Evolutionary conservation across 2,797 vertebrate species (phyloP), one percentile per base, ranked within the genome.

Genomic region (Lagocephalus sceleratus): DNA sequence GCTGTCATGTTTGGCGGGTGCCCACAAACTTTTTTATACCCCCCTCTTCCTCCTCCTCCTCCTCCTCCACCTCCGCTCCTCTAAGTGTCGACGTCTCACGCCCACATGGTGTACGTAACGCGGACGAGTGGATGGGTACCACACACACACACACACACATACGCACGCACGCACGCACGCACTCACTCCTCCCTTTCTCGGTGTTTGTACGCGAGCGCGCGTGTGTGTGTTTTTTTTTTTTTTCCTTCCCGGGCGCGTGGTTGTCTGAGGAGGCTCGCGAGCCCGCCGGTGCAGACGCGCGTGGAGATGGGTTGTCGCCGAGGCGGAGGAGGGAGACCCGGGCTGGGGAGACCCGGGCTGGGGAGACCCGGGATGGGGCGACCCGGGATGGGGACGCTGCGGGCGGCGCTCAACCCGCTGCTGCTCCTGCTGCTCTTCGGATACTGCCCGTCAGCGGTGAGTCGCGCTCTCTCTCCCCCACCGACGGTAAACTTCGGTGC

Each of bases 401-500:
- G 89, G 84, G 75, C 32, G 78, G 87, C 93, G 22, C 89, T 94
- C 91, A 92, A 93, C 76, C 92, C 93, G 70, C 84, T 95, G 79
- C 88, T 95, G 72, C 81, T 95, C 47, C 87, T 93, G 81, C 81
- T 94, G 79, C 85, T 95, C 51, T 89, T 93, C 66, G 92, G 91
- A 70, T 91, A 89, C 79, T 91, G 92, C 51, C 93, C 93, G 54
- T 92, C 94, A 49, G 91, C 87, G 94, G 95, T 97, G 93, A 79
- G 79, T 81, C 51, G 12, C 1, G 26, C 29, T 66, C 45, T 48
- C 12, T 48, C 3, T 16, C 15, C 3, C 17, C 15, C 2, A 12
- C 7, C 14, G 42, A 20, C 2, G 5, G 47, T 46, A 17, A 70
- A 78, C 51, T 69, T 68, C 2, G 40, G 3, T 17, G 0, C 32